Conservation (phyloP, 2,797 vertebrate genomes). For the Chrysocyon brachyurus region DNA sequence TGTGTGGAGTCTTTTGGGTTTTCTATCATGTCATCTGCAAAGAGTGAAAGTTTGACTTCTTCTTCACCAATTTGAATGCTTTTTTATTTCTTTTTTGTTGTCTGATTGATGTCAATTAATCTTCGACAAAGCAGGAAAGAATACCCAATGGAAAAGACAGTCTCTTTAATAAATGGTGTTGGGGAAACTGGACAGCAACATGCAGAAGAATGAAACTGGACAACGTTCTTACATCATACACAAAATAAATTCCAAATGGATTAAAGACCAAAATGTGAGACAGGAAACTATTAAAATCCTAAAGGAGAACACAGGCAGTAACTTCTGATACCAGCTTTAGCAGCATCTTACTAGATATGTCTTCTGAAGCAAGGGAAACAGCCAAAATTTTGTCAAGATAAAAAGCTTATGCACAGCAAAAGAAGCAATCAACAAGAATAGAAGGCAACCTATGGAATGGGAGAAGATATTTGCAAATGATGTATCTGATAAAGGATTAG, state of each 20-base stretch:
- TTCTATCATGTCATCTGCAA: not conserved
- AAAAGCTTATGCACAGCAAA: not conserved
- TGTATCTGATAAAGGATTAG: not conserved
- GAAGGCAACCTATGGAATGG: not conserved
- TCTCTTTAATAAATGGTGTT: not conserved
- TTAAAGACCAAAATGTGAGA: not conserved
- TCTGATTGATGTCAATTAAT: not conserved
- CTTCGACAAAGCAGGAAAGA: not conserved
- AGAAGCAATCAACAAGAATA: not conserved
- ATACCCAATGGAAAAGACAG: not conserved
- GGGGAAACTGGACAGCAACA: not conserved
- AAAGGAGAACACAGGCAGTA: not conserved
- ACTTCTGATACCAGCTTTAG: not conserved
- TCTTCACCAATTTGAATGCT: not conserved
- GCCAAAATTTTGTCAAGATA: not conserved
- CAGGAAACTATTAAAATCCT: not conserved
- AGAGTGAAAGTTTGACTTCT: not conserved
- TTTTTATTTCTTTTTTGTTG: not conserved
- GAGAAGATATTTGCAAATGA: not conserved
- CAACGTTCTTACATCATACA: not conserved
- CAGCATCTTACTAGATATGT: not conserved
- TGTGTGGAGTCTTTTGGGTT: not conserved
- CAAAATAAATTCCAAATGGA: not conserved
- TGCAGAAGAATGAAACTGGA: not conserved
- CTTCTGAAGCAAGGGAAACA: not conserved